Conservation (phyloP, 2,113 vertebrate genomes). For the Carollia perspicillata region DNA sequence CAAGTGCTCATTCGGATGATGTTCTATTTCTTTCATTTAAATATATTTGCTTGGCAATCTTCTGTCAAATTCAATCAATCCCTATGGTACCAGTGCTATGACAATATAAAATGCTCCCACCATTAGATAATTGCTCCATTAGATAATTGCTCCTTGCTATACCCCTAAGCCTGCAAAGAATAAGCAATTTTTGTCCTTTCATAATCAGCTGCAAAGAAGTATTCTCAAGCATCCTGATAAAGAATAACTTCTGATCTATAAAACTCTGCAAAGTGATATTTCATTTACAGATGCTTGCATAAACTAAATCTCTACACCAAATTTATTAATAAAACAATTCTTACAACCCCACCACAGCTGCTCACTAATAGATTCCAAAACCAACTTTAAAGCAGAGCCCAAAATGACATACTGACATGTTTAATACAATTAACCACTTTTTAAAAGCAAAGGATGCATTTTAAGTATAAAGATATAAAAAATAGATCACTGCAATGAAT, state of each 20-base stretch:
- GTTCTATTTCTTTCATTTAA: constrained; percentile 48
- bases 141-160: constrained; percentile 22
- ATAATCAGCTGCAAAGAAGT: constrained; percentile 2
- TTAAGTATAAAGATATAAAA: background rate
- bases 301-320: constrained; percentile 47
- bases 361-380: constrained; percentile 35
- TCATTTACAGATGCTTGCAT: constrained; percentile 23
- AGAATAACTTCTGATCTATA: constrained; percentile 37
- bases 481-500: background rate
- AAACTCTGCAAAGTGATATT: background rate
- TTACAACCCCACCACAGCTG: background rate
- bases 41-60: constrained; percentile 62
- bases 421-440: constrained; percentile 12
- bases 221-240: background rate
- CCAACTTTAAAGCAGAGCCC: background rate
- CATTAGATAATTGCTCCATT: constrained; percentile 20
- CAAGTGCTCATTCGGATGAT: constrained; percentile 19
- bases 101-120: constrained; percentile 60
- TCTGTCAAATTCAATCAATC: constrained; percentile 57
- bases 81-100: constrained; percentile 39
- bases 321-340: constrained; percentile 38
- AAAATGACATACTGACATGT: background rate
- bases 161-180: constrained; percentile 42
- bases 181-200: constrained; percentile 28
- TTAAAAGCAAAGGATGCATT: background rate